Percentiles rank a stretch among this genome's conserved stretches.
These are phyloP conservation scores for Cyprinodon tularosa DNA, from an alignment of 2,113 vertebrate genomes.

Conservation along the genomic window DNA sequence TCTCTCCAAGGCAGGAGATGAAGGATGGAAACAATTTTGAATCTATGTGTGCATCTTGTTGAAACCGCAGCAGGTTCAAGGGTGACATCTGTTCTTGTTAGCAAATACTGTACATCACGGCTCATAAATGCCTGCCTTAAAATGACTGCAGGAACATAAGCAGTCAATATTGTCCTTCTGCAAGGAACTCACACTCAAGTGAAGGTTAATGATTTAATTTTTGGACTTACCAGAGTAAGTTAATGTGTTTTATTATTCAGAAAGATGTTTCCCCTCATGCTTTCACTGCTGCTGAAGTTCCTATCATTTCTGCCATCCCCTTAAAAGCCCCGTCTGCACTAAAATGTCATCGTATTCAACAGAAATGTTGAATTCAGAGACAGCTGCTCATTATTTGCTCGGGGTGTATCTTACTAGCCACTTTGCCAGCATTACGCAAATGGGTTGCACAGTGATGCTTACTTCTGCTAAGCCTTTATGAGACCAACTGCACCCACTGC, in stretches of 20 bases:
- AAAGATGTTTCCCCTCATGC: not conserved
- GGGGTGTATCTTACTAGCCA: not conserved
- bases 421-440: not conserved
- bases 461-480: not conserved
- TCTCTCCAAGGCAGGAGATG: not conserved
- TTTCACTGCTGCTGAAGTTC: not conserved
- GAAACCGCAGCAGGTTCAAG: not conserved
- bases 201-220: not conserved
- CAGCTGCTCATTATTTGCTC: constrained; percentile 2
- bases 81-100: constrained; percentile 17
- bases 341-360: not conserved
- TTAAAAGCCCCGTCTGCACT: not conserved
- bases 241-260: not conserved
- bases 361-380: not conserved
- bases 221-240: not conserved
- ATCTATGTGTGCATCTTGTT: not conserved
- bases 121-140: not conserved
- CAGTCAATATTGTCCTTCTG: not conserved
- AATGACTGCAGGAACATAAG: not conserved
- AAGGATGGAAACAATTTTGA: constrained; percentile 6
- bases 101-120: not conserved
- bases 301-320: not conserved
- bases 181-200: not conserved
- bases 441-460: not conserved
- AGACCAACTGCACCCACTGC: not conserved